Evolutionary conservation across 2,113 vertebrate species (phyloP), one percentile per base, ranked within the genome.

Genomic region (Podarcis raffonei): DNA sequence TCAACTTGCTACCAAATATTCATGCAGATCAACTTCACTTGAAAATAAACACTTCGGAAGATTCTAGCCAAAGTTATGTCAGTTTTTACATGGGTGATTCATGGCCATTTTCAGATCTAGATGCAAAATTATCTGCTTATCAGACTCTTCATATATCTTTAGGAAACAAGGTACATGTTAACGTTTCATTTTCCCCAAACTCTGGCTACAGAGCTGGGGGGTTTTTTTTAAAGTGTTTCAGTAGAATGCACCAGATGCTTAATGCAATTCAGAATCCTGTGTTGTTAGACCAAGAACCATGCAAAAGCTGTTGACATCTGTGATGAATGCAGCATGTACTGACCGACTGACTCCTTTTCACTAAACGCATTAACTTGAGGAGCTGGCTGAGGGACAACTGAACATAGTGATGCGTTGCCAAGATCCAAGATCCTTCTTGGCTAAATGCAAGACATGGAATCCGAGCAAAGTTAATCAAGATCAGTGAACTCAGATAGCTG

Each of bases 211-310:
- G 18, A 2, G 57, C 12, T 57, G 27, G 42, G 3, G n/a, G n/a
- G n/a, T n/a, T 6, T 6, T 42, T 42, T 48, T 48, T 57, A 15
- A 65, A 25, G 22, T 20, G 0, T 18, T 65, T 90, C 20, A 81
- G 20, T n/a, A 90, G 75, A 89, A 91, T 22, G 39, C 27, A 66
- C 3, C 57, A 91, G 91, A 1, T 6, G 39, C 84, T 11, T 65
- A 32, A n/a, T 59, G 53, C 3, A 7, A 74, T 32, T 81, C 72
- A 30, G 83, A 86, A 87, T 35, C 1, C 57, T 2, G 57, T 0
- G 0, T 8, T 66, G 0, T 13, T 27, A 48, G 65, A 16, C 32
- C 59, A 2, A 7, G 82, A 86, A 25, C 71, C 85, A 59, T 88
- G 65, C 11, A 69, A 85, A 77, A 87, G 79, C 20, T 32, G 39